phyloP scores from a whole-genome alignment of 1,140 invertebrate species.

The Acromyrmex echinatior region DNA sequence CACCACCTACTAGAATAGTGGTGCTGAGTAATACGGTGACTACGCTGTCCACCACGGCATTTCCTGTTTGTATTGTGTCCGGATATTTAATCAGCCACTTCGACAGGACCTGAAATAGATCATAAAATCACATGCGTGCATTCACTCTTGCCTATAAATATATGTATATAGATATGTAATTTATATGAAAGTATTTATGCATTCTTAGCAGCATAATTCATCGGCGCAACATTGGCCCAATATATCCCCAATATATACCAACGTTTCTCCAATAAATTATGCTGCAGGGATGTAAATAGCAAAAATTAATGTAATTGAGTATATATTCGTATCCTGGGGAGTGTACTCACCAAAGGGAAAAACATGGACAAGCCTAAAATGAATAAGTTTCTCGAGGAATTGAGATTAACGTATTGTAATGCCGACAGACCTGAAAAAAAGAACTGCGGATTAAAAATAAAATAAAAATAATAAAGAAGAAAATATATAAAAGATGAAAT shows the following conservation, averaged over 20 bases:
- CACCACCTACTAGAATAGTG: conserved; percentile 94
- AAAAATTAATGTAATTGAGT: background rate
- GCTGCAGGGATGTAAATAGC: background rate
- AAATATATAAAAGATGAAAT: background rate
- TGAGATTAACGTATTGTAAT: conserved; percentile 93
- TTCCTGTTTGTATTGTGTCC: conserved; percentile 90
- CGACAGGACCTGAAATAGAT: conserved; percentile 88
- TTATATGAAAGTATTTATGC: background rate
- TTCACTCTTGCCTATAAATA: background rate
- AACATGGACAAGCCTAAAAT: conserved; percentile 96
- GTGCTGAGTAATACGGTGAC: conserved; percentile 93
- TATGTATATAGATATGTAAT: too few species aligned
- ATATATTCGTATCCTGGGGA: background rate
- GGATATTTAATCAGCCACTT: conserved; percentile 91
- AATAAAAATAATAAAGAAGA: background rate
- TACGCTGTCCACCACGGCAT: conserved; percentile 91
- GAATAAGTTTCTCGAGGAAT: conserved; percentile 94
- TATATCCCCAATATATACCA: too few species aligned
- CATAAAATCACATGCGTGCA: background rate
- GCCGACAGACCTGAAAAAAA: conserved; percentile 90
- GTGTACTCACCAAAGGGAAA: conserved; percentile 90
- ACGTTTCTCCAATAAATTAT: too few species aligned
- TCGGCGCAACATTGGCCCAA: too few species aligned
- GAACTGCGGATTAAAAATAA: background rate
- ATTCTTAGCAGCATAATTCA: too few species aligned